phyloP scores from a whole-genome alignment of 2,113 vertebrate species.

The Phoenicopterus ruber region DNA sequence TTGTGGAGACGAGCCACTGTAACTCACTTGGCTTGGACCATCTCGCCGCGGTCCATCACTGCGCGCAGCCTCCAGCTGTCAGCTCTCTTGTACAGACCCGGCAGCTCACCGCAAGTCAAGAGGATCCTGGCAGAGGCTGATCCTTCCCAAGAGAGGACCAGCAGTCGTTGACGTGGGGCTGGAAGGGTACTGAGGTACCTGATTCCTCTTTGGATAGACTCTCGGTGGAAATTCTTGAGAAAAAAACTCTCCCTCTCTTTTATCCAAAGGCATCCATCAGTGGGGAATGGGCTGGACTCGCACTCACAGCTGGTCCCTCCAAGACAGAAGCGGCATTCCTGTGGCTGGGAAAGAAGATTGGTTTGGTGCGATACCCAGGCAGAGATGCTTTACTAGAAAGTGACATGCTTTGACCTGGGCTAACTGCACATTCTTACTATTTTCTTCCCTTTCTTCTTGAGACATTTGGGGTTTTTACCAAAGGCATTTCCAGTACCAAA shows the following conservation, averaged over 20 bases:
- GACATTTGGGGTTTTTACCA: background rate
- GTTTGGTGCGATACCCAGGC: background rate
- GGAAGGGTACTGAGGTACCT: background rate
- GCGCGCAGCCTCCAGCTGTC: background rate
- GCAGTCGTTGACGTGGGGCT: rapidly evolving
- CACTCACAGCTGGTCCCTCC: background rate
- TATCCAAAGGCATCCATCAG: background rate
- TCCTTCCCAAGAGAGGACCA: background rate
- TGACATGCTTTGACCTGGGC: background rate
- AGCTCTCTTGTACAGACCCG: background rate
- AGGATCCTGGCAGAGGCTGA: background rate
- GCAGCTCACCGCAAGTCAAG: background rate
- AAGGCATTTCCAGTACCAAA: background rate
- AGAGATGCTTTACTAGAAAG: background rate
- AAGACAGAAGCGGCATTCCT: background rate
- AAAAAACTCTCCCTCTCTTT: background rate
- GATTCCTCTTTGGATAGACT: background rate
- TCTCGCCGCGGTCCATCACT: rapidly evolving
- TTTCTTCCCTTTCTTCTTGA: background rate
- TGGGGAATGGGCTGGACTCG: background rate
- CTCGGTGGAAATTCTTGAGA: background rate
- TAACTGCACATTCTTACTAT: background rate
- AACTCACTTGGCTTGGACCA: background rate
- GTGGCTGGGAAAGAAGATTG: background rate
- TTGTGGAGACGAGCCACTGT: background rate